Evolutionary conservation across 2,113 vertebrate genomes (phyloP).

Genomic region (Oenanthe oenanthe): DNA sequence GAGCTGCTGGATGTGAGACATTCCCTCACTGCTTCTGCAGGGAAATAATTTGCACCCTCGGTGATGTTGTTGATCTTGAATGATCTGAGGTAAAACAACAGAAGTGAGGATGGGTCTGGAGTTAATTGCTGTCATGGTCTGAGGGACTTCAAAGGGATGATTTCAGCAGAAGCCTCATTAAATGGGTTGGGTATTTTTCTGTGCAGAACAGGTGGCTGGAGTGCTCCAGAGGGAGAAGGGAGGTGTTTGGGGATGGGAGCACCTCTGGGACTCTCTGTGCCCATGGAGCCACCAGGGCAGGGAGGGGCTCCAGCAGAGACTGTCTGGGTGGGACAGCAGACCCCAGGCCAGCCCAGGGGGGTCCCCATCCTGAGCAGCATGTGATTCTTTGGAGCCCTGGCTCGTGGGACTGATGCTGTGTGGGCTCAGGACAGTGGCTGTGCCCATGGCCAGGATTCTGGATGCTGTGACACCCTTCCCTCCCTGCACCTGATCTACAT

Average conservation of each 20-base stretch:
- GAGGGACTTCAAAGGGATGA: slow-evolving; percentile 47
- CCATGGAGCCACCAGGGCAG: not conserved
- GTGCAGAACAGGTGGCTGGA: not conserved
- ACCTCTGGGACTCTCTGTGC: accelerated
- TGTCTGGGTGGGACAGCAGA: not conserved
- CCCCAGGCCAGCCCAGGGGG: not conserved
- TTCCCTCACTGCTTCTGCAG: not conserved
- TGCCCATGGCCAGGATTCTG: not conserved
- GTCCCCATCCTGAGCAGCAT: not conserved
- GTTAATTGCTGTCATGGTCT: slow-evolving; percentile 58
- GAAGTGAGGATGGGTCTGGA: slow-evolving; percentile 27
- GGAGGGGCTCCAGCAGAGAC: not conserved
- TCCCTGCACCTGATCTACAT: not conserved
- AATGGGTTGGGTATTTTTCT: not conserved
- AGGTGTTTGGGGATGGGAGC: not conserved
- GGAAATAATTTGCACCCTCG: slow-evolving; percentile 32
- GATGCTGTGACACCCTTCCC: not conserved
- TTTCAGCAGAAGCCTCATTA: slow-evolving; percentile 12
- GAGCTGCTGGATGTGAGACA: not conserved
- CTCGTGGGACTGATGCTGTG: accelerated
- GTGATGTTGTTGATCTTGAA: slow-evolving; percentile 7
- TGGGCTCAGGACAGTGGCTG: not conserved
- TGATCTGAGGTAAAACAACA: slow-evolving; percentile 12
- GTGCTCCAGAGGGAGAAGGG: not conserved
- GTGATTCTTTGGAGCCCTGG: not conserved